A percentile compares a stretch with the other conserved stretches of the same genome.
phyloP scores from a whole-genome alignment of 2,113 vertebrate genomes.

The Emydura subglobosa region DNA sequence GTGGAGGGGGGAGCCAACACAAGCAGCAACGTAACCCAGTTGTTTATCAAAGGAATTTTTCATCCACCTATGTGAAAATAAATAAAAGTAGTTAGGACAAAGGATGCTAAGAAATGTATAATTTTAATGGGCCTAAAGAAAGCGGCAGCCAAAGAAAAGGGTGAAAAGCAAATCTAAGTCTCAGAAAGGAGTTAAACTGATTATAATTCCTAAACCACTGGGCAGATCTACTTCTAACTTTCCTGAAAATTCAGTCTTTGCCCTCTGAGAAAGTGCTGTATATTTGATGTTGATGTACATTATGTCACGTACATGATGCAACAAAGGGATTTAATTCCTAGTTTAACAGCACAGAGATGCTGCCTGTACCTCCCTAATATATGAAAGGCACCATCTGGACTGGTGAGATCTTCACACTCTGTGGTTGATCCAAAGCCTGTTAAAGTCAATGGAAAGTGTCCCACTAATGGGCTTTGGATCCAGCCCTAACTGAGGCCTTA shows the following conservation, averaged over 20 bases:
- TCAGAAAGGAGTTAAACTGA: neutral
- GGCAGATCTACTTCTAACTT: neutral
- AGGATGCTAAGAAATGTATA: neutral
- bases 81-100: neutral
- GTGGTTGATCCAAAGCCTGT: neutral
- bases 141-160: neutral
- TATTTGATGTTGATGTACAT: neutral
- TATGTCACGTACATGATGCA: neutral
- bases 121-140: neutral
- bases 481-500: rapidly evolving
- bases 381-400: neutral
- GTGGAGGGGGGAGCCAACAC: neutral
- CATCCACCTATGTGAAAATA: neutral
- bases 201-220: neutral
- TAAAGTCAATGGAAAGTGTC: rapidly evolving
- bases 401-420: neutral
- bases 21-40: neutral
- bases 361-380: rapidly evolving
- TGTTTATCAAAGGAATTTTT: neutral
- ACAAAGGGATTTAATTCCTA: rapidly evolving
- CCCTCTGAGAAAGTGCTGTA: neutral
- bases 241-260: neutral
- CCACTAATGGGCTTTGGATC: neutral
- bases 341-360: neutral
- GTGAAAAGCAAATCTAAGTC: neutral